phyloP scores from a whole-genome alignment of 1,140 invertebrate genomes.

The Doryteuthis pealeii region DNA sequence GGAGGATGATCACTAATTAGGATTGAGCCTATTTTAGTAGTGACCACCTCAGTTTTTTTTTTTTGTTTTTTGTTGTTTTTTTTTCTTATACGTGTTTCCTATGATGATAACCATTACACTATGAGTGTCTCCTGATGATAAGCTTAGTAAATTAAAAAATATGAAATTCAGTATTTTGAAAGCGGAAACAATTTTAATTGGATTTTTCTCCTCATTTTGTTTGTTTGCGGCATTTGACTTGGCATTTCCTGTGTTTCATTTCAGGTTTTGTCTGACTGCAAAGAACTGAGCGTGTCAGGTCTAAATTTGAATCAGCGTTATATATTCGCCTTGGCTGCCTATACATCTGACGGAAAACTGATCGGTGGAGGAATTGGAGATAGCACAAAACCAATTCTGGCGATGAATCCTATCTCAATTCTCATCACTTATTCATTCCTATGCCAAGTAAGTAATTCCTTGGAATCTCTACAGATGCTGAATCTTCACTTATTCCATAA shows the following conservation, averaged over 20 bases:
- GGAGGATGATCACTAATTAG: too few species aligned
- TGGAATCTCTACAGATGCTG: background rate
- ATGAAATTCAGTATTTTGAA: too few species aligned
- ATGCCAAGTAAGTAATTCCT: constrained; percentile 41
- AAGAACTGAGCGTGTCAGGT: constrained; percentile 50
- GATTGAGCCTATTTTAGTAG: too few species aligned
- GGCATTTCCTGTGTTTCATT: background rate
- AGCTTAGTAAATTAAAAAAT: too few species aligned
- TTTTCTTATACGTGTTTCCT: too few species aligned
- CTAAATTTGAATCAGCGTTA: constrained; percentile 54
- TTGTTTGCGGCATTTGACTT: background rate
- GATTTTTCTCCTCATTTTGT: too few species aligned
- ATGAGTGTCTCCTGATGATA: too few species aligned
- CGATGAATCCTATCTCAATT: constrained; percentile 53
- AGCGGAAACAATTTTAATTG: too few species aligned
- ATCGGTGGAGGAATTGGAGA: constrained; percentile 57
- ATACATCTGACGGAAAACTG: constrained; percentile 54
- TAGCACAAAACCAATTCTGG: constrained; percentile 55
- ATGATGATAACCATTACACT: too few species aligned
- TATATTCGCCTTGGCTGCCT: constrained; percentile 59
- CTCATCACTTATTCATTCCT: constrained; percentile 57
- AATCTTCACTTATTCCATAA: background rate
- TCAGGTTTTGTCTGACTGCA: constrained; percentile 41
- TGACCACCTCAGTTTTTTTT: too few species aligned
- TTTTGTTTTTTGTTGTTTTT: too few species aligned